Evolutionary conservation across 2,888 invertebrate genomes (phyloP), one percentile per base, ranked within the genome.

Genomic region (Pediacus dermestoides): DNA sequence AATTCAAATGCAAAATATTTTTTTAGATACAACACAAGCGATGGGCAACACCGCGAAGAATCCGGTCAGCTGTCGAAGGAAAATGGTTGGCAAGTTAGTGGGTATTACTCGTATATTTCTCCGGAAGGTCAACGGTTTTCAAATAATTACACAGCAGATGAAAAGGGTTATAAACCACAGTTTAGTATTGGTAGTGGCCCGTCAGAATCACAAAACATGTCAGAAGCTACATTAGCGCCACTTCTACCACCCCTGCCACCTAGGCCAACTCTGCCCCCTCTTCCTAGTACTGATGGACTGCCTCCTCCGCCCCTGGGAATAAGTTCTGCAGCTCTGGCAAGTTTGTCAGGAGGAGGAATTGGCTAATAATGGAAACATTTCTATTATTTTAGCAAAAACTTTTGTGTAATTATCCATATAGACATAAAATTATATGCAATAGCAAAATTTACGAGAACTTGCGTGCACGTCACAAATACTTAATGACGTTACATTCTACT

Each of bases 41-140:
- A 42, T 7, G 4, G n/a, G 7, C 34, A 37, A 26, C 25, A 30
- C 14, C 15, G 42, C 26, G 28, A 42, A 32, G 42, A 42, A 39
- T 15, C 16, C 2, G 42, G 42, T 7, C 10, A 27, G 7, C 36
- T 36, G n/a, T n/a, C n/a, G n/a, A n/a, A n/a, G n/a, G n/a, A n/a
- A n/a, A n/a, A n/a, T n/a, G n/a, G 9, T 38, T 16, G 11, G 3
- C 7, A 36, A 30, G 21, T 18, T 6, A 18, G n/a, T 18, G 21
- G 21, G n/a, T 18, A 18, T n/a, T 18, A 18, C n/a, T 18, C 21
- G n/a, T 18, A 7, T 18, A 6, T 7, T 7, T 7, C 21, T 7
- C 21, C 21, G n/a, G 21, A 18, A 6, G 21, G 21, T 6, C 21
- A 18, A 18, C n/a, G 6, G 6, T 18, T 18, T 18, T n/a, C 6